phyloP scores from a whole-genome alignment of 2,113 vertebrate species.

The Stegostoma tigrinum region DNA sequence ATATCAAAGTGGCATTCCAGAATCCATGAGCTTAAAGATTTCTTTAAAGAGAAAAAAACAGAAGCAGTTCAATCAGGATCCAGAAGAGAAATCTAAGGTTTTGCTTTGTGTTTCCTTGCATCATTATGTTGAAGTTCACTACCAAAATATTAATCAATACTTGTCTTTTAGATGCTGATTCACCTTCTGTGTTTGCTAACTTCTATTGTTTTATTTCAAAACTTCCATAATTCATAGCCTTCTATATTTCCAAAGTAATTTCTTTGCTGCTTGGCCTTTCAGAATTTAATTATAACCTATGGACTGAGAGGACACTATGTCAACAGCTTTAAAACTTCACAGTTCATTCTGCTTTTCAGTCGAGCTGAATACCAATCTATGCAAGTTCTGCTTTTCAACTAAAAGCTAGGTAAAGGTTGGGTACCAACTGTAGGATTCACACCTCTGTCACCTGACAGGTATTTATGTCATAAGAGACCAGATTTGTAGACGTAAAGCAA shows the following conservation, averaged over 20 bases:
- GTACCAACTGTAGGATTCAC: neutral
- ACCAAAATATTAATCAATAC: neutral
- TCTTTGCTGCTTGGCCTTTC: neutral
- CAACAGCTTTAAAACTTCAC: neutral
- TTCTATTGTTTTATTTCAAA: neutral
- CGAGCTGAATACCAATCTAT: neutral
- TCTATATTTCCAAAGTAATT: neutral
- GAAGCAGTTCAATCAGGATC: neutral
- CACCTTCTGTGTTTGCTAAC: neutral
- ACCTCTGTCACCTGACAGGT: neutral
- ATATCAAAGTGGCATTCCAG: neutral
- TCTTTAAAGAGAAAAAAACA: neutral
- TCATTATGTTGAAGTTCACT: neutral
- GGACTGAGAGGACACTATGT: neutral
- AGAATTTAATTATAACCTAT: neutral
- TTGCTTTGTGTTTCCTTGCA: neutral
- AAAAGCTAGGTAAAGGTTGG: neutral
- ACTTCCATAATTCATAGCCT: neutral
- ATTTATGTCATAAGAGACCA: neutral
- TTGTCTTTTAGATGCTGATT: neutral
- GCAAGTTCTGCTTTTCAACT: neutral
- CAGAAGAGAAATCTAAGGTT: neutral
- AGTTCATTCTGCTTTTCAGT: neutral
- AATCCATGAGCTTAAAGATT: neutral
- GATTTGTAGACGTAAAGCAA: neutral